phyloP scores from a whole-genome alignment of 2,888 invertebrate genomes.

The Sceliomorpha sp. region DNA sequence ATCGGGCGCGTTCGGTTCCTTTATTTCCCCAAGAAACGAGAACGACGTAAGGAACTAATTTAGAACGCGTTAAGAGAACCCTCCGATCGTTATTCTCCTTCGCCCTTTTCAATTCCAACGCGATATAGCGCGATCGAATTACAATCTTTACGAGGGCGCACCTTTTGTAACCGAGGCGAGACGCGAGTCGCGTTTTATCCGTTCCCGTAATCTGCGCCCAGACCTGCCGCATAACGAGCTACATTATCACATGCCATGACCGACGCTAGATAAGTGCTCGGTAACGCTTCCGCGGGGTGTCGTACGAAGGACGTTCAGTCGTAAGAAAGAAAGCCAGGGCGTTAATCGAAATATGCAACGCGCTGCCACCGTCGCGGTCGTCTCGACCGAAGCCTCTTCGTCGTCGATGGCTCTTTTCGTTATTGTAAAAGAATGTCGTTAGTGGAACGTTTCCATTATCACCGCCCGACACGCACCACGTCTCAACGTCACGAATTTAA shows the following conservation, averaged over 20 bases:
- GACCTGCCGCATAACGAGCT: constrained; percentile 54
- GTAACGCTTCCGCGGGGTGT: constrained; percentile 47
- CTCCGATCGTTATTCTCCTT: constrained; percentile 5
- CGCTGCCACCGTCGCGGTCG: not conserved
- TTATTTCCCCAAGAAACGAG: not conserved
- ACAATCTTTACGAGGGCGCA: constrained; percentile 47
- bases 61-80: constrained; percentile 2
- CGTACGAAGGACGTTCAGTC: constrained; percentile 3
- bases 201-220: constrained; percentile 49
- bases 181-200: constrained; percentile 50
- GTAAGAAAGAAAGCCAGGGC: not conserved
- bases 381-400: constrained; percentile 1
- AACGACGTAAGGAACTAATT: constrained; percentile 8
- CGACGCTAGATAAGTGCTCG: constrained; percentile 29
- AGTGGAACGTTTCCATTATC: too few relatives aligned
- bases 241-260: constrained; percentile 52
- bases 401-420: too few relatives aligned
- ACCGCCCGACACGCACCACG: too few relatives aligned
- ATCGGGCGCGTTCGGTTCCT: not conserved
- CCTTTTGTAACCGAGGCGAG: constrained; percentile 48
- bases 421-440: too few relatives aligned
- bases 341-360: not conserved
- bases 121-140: constrained; percentile 43
- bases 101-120: constrained; percentile 20
- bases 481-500: too few relatives aligned